phyloP scores from a whole-genome alignment of 2,797 vertebrate genomes.

The Hoplostethus mediterraneus region DNA sequence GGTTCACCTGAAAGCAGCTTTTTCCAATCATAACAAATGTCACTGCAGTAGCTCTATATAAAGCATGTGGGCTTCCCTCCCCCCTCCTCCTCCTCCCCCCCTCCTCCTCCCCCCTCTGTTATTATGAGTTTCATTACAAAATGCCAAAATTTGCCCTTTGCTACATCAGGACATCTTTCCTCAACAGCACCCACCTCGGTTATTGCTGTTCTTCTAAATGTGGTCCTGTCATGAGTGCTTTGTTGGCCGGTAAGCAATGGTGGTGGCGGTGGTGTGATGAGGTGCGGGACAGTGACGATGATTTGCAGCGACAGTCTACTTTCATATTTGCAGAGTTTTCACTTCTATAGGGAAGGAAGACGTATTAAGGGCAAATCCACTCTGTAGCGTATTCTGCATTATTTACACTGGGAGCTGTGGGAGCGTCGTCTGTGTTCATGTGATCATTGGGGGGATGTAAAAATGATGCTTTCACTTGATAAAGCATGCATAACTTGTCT shows the following conservation, averaged over 20 bases:
- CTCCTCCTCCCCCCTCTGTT: conserved; percentile 12
- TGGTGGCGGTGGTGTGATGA: conserved; percentile 20
- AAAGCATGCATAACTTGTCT: neutral
- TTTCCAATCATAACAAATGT: conserved; percentile 33
- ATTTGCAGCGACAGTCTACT: conserved; percentile 30
- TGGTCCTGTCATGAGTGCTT: conserved; percentile 10
- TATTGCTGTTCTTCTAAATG: conserved; percentile 25
- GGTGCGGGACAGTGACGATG: conserved; percentile 30
- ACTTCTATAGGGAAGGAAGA: conserved; percentile 7
- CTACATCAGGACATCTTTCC: conserved; percentile 25
- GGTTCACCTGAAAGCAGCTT: conserved; percentile 43
- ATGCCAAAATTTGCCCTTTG: conserved; percentile 61
- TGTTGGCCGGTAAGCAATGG: conserved; percentile 20
- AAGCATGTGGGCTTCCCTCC: conserved; percentile 1
- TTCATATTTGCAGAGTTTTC: conserved; percentile 25
- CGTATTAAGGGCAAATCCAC: conserved; percentile 43
- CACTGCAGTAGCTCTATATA: conserved; percentile 15
- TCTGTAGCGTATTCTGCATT: conserved; percentile 33
- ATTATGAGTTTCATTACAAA: conserved; percentile 46
- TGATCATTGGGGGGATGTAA: conserved; percentile 5
- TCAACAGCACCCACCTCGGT: conserved; percentile 5
- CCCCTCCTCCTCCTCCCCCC: neutral
- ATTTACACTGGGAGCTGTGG: conserved; percentile 43
- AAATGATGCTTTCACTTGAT: neutral
- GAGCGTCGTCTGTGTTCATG: conserved; percentile 22